These are phyloP conservation scores for Potamarius usumacintae DNA, from an alignment of 2,113 vertebrate species.

Conservation along the genomic window DNA sequence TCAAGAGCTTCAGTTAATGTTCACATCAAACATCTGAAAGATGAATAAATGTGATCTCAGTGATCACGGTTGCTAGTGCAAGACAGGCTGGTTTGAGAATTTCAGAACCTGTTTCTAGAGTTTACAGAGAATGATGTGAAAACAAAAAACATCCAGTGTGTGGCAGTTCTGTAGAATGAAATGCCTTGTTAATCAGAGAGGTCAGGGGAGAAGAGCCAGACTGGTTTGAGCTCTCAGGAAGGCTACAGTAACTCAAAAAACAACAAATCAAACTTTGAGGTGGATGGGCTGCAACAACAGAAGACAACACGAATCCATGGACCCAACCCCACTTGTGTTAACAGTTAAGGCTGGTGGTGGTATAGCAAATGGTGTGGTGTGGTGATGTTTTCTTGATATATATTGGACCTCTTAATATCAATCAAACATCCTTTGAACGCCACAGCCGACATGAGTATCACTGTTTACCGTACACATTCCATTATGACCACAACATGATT, in stretches of 20 bases:
- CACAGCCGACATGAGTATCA: neutral
- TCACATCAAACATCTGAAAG: too few species aligned
- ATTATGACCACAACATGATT: neutral
- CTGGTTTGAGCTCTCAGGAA: neutral
- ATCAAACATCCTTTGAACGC: neutral
- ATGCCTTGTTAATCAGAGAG: neutral
- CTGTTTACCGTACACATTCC: neutral
- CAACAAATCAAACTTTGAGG: neutral
- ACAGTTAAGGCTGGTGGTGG: neutral
- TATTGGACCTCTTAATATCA: neutral
- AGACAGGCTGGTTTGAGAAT: neutral
- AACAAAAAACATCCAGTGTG: neutral
- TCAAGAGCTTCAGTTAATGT: too few species aligned
- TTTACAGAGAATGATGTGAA: neutral
- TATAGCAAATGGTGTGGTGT: neutral
- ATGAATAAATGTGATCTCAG: neutral
- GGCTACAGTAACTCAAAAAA: neutral
- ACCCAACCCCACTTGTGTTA: neutral
- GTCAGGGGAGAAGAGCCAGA: neutral
- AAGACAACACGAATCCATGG: neutral
- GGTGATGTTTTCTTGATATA: neutral
- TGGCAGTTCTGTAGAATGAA: neutral
- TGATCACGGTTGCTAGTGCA: neutral
- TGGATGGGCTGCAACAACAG: neutral
- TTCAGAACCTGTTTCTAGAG: neutral